Evolutionary conservation across 2,888 invertebrate species (phyloP).

Genomic region (Dascillus cervinus): DNA sequence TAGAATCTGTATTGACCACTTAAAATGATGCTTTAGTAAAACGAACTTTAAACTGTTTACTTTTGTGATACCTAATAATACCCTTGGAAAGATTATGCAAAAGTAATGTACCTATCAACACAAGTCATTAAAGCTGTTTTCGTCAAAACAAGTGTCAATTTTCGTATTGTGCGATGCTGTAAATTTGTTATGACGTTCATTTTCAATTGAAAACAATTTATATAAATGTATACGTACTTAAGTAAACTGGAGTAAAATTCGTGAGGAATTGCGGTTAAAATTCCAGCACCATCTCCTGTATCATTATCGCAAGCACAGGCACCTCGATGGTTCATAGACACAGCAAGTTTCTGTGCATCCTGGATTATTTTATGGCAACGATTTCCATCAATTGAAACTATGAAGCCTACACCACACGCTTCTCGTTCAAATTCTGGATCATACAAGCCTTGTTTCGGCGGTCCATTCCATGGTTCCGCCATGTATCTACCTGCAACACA

Average conservation of each 20-base stretch:
- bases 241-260: constrained; percentile 80
- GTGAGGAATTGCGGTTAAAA: constrained; percentile 94
- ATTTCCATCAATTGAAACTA: constrained; percentile 95
- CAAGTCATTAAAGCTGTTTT: no score
- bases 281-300: constrained; percentile 98
- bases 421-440: constrained; percentile 93
- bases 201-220: no score
- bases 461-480: constrained; percentile 64
- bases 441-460: constrained; percentile 87
- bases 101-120: no score
- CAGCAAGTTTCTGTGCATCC: constrained; percentile 91
- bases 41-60: no score
- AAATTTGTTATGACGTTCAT: no score
- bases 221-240: constrained; percentile 49
- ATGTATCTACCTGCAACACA: constrained; percentile 33
- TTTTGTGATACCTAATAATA: no score
- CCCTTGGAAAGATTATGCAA: no score
- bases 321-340: constrained; percentile 98
- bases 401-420: constrained; percentile 98
- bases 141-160: no score
- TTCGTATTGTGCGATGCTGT: no score
- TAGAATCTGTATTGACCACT: no score
- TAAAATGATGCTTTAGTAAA: no score
- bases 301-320: constrained; percentile 99
- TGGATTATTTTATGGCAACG: constrained; percentile 92